A percentile compares a stretch with the other conserved stretches of the same genome.
phyloP scores from a whole-genome alignment of 2,797 vertebrate genomes.

The Huso huso region DNA sequence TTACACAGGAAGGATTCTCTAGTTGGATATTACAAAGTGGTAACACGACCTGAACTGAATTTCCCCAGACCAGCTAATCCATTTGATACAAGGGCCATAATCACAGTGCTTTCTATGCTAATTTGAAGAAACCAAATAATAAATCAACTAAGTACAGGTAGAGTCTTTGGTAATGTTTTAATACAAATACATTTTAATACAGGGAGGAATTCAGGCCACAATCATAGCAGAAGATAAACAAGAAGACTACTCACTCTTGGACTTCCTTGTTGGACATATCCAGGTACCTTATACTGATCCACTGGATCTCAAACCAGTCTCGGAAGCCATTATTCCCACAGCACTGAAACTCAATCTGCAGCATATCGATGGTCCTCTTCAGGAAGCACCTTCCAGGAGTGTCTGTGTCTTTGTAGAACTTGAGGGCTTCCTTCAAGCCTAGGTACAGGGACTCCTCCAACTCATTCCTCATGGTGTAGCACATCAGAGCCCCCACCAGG shows the following conservation, averaged over 20 bases:
- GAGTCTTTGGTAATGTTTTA: slow-evolving; percentile 3
- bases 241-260: slow-evolving; percentile 67
- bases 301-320: slow-evolving; percentile 91
- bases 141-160: not conserved
- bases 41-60: no score
- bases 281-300: slow-evolving; percentile 80
- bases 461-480: slow-evolving; percentile 74
- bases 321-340: slow-evolving; percentile 79
- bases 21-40: no score
- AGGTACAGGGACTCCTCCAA: slow-evolving; percentile 72
- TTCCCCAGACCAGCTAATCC: no score
- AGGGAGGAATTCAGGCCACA: not conserved
- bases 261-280: slow-evolving; percentile 77
- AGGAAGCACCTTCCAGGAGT: slow-evolving; percentile 81
- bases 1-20: no score
- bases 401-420: slow-evolving; percentile 83
- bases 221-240: not conserved
- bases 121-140: no score
- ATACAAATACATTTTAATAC: not conserved
- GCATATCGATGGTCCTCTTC: slow-evolving; percentile 74
- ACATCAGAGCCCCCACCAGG: slow-evolving; percentile 81
- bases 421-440: slow-evolving; percentile 72
- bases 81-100: no score
- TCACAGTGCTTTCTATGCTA: no score
- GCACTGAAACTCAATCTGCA: slow-evolving; percentile 83